Conservation (phyloP, 2,888 invertebrate genomes). For the Leptothorax acervorum region DNA sequence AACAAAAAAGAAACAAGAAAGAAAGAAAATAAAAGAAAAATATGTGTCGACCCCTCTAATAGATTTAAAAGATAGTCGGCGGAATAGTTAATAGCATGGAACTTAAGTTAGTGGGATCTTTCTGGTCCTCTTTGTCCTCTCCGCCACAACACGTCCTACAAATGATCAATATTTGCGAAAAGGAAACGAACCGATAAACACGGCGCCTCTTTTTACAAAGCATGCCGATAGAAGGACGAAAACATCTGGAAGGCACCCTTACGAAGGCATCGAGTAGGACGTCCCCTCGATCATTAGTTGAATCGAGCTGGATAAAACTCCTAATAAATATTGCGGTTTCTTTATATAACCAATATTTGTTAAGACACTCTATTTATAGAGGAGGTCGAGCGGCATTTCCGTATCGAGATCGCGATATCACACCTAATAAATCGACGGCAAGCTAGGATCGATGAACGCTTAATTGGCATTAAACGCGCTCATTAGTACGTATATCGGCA, state of each 20-base stretch:
- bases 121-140: neutral
- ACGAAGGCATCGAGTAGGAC: constrained; percentile 23
- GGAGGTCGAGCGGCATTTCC: constrained; percentile 3
- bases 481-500: constrained; percentile 51
- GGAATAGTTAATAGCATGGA: constrained; percentile 41
- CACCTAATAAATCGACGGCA: constrained; percentile 34
- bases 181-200: constrained; percentile 70
- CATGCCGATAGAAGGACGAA: neutral
- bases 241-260: constrained; percentile 7
- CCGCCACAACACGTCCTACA: constrained; percentile 71
- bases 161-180: constrained; percentile 76
- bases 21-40: constrained; percentile 3
- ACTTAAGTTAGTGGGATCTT: constrained; percentile 26
- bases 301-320: neutral
- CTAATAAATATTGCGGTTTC: constrained; percentile 7
- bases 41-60: constrained; percentile 4
- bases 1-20: neutral
- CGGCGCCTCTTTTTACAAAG: constrained; percentile 1
- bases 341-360: constrained; percentile 15
- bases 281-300: constrained; percentile 45
- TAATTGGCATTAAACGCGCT: constrained; percentile 46
- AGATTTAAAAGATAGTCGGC: constrained; percentile 6
- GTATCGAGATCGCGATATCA: constrained; percentile 13
- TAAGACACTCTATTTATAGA: constrained; percentile 30
- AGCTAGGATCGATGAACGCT: constrained; percentile 33